Evolutionary conservation across 2,113 vertebrate genomes (phyloP).

Genomic region (Ceyx melanurus): DNA sequence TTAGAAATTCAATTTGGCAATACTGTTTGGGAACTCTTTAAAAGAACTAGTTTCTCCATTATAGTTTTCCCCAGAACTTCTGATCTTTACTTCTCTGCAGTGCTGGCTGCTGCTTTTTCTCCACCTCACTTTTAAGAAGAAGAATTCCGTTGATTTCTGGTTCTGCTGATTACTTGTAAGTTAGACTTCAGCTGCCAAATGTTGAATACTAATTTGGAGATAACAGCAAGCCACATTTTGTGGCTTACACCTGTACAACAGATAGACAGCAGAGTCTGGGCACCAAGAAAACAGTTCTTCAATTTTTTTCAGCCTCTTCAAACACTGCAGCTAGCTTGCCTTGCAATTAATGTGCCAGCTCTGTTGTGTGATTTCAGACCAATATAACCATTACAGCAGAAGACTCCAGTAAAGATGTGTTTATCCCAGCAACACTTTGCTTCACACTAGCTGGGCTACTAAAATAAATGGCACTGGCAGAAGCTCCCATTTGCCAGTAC

Average conservation of each 20-base stretch:
- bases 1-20: background rate
- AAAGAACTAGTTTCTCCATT: background rate
- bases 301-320: background rate
- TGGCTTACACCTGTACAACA: background rate
- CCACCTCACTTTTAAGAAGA: background rate
- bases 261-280: background rate
- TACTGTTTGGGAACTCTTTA: background rate
- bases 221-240: background rate
- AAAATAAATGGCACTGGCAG: background rate
- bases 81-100: background rate
- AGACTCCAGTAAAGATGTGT: background rate
- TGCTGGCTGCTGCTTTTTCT: background rate
- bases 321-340: background rate
- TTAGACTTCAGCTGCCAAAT: background rate
- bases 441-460: background rate
- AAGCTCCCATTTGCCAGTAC: background rate
- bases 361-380: background rate
- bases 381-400: background rate
- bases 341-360: background rate
- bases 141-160: conserved; percentile 46
- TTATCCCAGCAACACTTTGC: background rate
- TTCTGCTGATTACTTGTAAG: conserved; percentile 10
- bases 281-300: background rate
- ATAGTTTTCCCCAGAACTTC: background rate
- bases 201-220: background rate